A percentile compares a stretch with the other conserved stretches of the same genome.
Conservation (phyloP, 2,113 vertebrate genomes). For the Lepus americanus region DNA sequence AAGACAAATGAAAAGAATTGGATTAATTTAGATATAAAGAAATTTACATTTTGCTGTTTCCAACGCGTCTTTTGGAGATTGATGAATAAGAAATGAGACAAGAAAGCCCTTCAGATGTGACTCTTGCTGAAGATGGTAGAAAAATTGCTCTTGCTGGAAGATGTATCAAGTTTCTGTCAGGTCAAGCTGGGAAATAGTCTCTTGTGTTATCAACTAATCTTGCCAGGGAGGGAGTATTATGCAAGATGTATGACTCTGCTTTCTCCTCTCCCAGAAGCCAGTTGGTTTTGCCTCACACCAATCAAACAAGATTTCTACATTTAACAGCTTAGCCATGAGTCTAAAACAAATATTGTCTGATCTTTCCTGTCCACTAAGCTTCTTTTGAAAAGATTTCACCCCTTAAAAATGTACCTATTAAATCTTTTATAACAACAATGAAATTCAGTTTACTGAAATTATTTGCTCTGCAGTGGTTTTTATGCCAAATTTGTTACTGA, state of each 20-base stretch:
- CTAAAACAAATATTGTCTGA: slow-evolving; percentile 18
- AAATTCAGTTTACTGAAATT: background rate
- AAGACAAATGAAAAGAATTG: slow-evolving; percentile 81
- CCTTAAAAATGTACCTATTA: slow-evolving; percentile 45
- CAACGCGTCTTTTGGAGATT: slow-evolving; percentile 69
- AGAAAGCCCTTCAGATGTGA: slow-evolving; percentile 81
- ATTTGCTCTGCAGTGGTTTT: background rate
- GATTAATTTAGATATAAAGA: slow-evolving; percentile 84
- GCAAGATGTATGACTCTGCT: slow-evolving; percentile 74
- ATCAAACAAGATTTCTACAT: slow-evolving; percentile 52
- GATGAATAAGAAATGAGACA: slow-evolving; percentile 84
- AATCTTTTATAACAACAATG: slow-evolving; percentile 37
- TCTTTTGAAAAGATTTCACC: slow-evolving; percentile 40
- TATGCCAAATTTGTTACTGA: background rate
- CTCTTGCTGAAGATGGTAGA: slow-evolving; percentile 73
- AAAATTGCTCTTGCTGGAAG: slow-evolving; percentile 80
- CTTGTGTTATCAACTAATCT: slow-evolving; percentile 82
- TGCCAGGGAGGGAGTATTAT: slow-evolving; percentile 74
- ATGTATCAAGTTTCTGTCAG: slow-evolving; percentile 79
- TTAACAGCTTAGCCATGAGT: background rate
- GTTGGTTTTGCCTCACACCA: background rate
- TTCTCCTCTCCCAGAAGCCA: slow-evolving; percentile 44
- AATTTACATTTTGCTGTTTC: slow-evolving; percentile 83
- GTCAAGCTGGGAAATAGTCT: slow-evolving; percentile 82
- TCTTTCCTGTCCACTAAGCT: background rate